Conservation (phyloP, 2,888 invertebrate species). For the Pammene aurita region DNA sequence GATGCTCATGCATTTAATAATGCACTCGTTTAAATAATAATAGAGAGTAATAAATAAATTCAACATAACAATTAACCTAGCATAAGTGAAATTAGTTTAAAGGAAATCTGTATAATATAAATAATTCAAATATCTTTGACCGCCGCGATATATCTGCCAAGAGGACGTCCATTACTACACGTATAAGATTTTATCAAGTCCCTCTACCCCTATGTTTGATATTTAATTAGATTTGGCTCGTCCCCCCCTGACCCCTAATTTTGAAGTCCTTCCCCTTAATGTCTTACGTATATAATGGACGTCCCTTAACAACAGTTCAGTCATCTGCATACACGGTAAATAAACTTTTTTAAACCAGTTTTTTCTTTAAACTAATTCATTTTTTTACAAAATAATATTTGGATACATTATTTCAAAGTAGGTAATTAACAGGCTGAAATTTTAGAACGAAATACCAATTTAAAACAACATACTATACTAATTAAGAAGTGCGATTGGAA, state of each 20-base stretch:
- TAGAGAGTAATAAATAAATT: constrained; percentile 56
- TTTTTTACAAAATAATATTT: constrained; percentile 3
- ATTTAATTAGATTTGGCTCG: too few relatives aligned
- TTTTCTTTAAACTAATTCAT: constrained; percentile 4
- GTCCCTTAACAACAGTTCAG: not conserved
- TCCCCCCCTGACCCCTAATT: too few relatives aligned
- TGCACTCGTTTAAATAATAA: constrained; percentile 39
- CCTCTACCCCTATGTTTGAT: too few relatives aligned
- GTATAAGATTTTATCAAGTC: not conserved
- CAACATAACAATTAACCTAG: constrained; percentile 51
- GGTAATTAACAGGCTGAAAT: not conserved
- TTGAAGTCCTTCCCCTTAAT: too few relatives aligned
- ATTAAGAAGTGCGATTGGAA: not conserved
- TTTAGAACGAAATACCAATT: not conserved
- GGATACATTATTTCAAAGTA: constrained; percentile 28
- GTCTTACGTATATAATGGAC: too few relatives aligned
- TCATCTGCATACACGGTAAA: too few relatives aligned
- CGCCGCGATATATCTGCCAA: too few relatives aligned
- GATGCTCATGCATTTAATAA: constrained; percentile 30
- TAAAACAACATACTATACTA: not conserved
- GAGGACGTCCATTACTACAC: too few relatives aligned
- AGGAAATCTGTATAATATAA: not conserved
- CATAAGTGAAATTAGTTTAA: constrained; percentile 2
- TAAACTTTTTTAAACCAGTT: too few relatives aligned
- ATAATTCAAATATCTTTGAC: too few relatives aligned